A percentile compares a stretch with the other conserved stretches of the same genome.
phyloP scores from a whole-genome alignment of 2,888 invertebrate genomes.

The Dastarcus helophoroides region DNA sequence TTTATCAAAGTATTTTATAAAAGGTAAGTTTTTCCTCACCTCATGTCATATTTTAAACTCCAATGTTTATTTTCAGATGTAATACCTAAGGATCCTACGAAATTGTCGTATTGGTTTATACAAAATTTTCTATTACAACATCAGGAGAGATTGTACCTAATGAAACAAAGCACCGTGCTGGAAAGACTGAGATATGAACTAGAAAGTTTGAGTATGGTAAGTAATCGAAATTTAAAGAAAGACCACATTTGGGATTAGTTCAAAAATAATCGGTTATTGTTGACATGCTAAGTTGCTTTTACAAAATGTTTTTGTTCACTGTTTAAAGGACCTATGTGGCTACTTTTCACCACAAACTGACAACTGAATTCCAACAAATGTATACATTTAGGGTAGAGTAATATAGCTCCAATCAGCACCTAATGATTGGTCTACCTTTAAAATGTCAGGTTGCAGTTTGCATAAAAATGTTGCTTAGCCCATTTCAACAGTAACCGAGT shows the following conservation, averaged over 20 bases:
- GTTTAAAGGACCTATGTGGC: slow-evolving; percentile 1
- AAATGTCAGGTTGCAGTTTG: too few relatives aligned
- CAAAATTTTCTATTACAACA: slow-evolving; percentile 63
- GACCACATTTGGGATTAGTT: slow-evolving; percentile 2
- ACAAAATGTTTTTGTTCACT: slow-evolving; percentile 4
- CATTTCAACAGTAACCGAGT: too few relatives aligned
- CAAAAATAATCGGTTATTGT: too few relatives aligned
- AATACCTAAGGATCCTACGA: slow-evolving; percentile 54
- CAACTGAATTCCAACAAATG: too few relatives aligned
- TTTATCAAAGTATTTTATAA: slow-evolving; percentile 23
- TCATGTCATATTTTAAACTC: neutral
- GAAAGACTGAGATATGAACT: slow-evolving; percentile 51
- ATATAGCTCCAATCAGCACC: too few relatives aligned
- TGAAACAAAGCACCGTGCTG: slow-evolving; percentile 56
- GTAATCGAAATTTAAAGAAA: too few relatives aligned
- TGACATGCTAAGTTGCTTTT: too few relatives aligned
- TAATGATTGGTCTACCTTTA: too few relatives aligned
- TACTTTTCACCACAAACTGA: neutral
- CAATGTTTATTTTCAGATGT: slow-evolving; percentile 28
- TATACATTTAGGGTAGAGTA: too few relatives aligned
- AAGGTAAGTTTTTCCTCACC: slow-evolving; percentile 18
- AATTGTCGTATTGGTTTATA: slow-evolving; percentile 71
- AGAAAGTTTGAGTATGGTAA: slow-evolving; percentile 38
- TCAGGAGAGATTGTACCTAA: slow-evolving; percentile 47
- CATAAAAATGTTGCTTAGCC: too few relatives aligned